These are phyloP conservation scores for Epinephelus coioides DNA, from an alignment of 2,797 vertebrate species.

Conservation along the genomic window DNA sequence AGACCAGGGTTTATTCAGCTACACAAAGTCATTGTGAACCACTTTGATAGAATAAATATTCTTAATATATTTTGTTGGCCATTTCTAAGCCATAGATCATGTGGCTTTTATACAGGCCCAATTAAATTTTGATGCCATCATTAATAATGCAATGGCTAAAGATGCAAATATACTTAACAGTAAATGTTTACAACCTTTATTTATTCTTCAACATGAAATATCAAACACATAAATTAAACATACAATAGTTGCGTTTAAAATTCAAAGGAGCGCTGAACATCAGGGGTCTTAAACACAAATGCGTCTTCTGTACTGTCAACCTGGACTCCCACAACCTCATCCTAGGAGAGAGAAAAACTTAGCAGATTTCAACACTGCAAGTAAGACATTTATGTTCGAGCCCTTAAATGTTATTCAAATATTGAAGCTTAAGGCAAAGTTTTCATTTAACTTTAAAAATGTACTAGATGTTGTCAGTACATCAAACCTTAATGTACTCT, in stretches of 20 bases:
- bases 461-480: not conserved
- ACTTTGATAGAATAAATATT: too few species aligned
- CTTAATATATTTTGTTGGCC: too few species aligned
- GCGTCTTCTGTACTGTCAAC: slow-evolving; percentile 71
- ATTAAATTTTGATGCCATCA: not conserved
- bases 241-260: slow-evolving; percentile 74
- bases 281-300: slow-evolving; percentile 73
- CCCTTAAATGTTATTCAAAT: not conserved
- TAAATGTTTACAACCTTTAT: slow-evolving; percentile 35
- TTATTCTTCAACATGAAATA: slow-evolving; percentile 16
- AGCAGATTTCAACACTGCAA: not conserved
- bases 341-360: slow-evolving; percentile 51
- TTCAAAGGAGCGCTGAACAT: slow-evolving; percentile 77
- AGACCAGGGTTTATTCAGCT: too few species aligned
- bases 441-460: not conserved
- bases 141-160: not conserved
- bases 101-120: too few species aligned
- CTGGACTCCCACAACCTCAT: slow-evolving; percentile 62
- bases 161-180: not conserved
- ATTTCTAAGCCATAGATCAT: too few species aligned
- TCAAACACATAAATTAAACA: not conserved
- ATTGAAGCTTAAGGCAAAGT: not conserved
- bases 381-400: not conserved
- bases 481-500: too few species aligned
- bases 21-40: too few species aligned